phyloP scores from a whole-genome alignment of 2,888 invertebrate species.

The Diploptera punctata region DNA sequence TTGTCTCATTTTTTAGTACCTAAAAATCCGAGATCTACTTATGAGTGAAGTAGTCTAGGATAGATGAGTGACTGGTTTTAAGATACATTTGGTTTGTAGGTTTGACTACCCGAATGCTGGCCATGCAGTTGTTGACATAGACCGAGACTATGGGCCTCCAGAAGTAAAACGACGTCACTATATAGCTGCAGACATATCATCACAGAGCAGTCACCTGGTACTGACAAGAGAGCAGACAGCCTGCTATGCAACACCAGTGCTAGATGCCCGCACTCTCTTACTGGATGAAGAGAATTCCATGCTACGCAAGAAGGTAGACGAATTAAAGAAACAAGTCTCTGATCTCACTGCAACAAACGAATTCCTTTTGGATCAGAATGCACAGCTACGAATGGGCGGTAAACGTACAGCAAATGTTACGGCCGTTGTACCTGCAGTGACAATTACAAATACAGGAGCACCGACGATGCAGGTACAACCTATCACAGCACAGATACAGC shows the following conservation, averaged over 20 bases:
- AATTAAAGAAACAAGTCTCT: slow-evolving; percentile 72
- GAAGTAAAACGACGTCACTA: slow-evolving; percentile 51
- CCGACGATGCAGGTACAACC: slow-evolving; percentile 43
- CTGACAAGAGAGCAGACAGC: not conserved
- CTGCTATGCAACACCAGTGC: slow-evolving; percentile 8
- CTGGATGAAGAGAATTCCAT: slow-evolving; percentile 70
- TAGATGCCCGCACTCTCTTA: slow-evolving; percentile 25
- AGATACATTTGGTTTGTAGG: too few species aligned
- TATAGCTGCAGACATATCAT: not conserved
- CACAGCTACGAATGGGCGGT: slow-evolving; percentile 68
- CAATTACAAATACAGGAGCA: slow-evolving; percentile 61
- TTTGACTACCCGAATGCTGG: not conserved
- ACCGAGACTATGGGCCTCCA: slow-evolving; percentile 51
- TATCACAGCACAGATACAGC: slow-evolving; percentile 53
- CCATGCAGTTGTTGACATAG: slow-evolving; percentile 4
- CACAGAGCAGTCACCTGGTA: slow-evolving; percentile 1
- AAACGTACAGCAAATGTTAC: slow-evolving; percentile 61
- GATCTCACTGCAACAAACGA: slow-evolving; percentile 80
- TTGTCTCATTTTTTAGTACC: too few species aligned
- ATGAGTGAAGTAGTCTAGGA: too few species aligned
- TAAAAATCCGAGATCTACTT: too few species aligned
- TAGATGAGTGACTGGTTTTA: too few species aligned
- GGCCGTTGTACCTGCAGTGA: slow-evolving; percentile 66
- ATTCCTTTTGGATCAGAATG: slow-evolving; percentile 79
- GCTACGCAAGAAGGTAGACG: slow-evolving; percentile 70